phyloP scores from a whole-genome alignment of 1,140 invertebrate genomes.

The Nixonia krombeini region DNA sequence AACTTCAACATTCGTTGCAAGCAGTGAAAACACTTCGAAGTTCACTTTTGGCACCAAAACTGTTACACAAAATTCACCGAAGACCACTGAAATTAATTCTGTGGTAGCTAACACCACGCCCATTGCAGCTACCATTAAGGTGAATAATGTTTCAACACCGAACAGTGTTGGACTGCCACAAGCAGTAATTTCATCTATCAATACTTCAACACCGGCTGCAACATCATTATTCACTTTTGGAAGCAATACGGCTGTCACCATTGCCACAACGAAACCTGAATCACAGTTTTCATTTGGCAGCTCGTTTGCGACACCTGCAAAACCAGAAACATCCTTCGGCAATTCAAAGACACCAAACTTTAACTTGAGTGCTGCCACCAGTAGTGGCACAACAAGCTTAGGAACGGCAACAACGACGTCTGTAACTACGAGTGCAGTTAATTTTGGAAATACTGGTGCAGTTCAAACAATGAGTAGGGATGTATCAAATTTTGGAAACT shows the following conservation, averaged over 20 bases:
- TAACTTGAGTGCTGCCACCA: neutral
- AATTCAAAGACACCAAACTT: constrained; percentile 1
- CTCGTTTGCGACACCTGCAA: no score
- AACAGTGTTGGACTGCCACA: no score
- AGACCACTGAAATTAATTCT: no score
- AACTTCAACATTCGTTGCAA: no score
- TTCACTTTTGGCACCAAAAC: constrained; percentile 12
- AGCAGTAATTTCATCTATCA: no score
- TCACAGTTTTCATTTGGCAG: no score
- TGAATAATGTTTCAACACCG: neutral
- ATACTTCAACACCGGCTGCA: no score
- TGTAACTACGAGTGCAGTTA: neutral
- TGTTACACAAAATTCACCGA: no score
- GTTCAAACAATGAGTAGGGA: neutral
- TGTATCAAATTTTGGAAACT: neutral
- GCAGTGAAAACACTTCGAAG: constrained; percentile 7
- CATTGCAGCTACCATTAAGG: neutral
- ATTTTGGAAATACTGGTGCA: no score
- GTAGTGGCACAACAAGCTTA: constrained; percentile 2
- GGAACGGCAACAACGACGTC: neutral
- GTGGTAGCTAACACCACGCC: no score
- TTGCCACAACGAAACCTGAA: neutral
- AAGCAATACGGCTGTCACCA: neutral
- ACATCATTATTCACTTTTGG: constrained; percentile 5
- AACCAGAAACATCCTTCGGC: neutral